These are phyloP conservation scores for Mesorhabditis belari DNA, from an alignment of 2,888 invertebrate species.

Conservation along the genomic window DNA sequence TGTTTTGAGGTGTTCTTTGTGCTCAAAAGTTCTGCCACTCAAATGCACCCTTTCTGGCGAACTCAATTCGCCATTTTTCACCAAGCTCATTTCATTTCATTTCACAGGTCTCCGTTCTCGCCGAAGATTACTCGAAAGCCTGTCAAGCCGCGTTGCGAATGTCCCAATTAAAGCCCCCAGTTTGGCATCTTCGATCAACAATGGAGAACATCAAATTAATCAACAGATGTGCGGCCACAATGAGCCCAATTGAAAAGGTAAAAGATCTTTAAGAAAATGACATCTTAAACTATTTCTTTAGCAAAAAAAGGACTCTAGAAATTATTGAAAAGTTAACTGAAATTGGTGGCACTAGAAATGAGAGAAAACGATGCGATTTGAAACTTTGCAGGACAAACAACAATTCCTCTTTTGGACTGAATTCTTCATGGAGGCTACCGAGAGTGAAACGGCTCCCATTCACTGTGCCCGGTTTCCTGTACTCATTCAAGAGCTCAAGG, in stretches of 20 bases:
- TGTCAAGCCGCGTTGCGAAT: conserved; percentile 77
- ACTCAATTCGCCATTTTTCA: too few species aligned
- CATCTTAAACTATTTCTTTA: background rate
- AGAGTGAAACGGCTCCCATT: conserved; percentile 65
- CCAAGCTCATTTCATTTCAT: too few species aligned
- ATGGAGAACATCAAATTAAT: conserved; percentile 90
- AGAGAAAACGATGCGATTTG: too few species aligned
- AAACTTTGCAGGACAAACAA: conserved; percentile 26
- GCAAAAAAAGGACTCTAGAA: too few species aligned
- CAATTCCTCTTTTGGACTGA: conserved; percentile 63
- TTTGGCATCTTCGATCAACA: conserved; percentile 80
- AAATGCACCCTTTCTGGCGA: too few species aligned
- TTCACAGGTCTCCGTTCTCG: conserved; percentile 86
- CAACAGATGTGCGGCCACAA: conserved; percentile 64
- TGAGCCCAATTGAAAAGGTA: conserved; percentile 31
- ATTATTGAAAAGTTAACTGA: too few species aligned
- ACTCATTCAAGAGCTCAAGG: conserved; percentile 81
- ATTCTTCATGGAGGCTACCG: conserved; percentile 89
- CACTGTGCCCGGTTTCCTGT: conserved; percentile 50
- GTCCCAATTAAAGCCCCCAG: conserved; percentile 58
- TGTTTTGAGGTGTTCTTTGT: too few species aligned
- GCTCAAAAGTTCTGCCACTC: too few species aligned
- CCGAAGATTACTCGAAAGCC: conserved; percentile 87
- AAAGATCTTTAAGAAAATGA: background rate
- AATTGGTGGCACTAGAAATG: too few species aligned